A percentile compares a stretch with the other conserved stretches of the same genome.
Evolutionary conservation across 1,140 invertebrate species (phyloP).

Genomic region (Planococcus citri): DNA sequence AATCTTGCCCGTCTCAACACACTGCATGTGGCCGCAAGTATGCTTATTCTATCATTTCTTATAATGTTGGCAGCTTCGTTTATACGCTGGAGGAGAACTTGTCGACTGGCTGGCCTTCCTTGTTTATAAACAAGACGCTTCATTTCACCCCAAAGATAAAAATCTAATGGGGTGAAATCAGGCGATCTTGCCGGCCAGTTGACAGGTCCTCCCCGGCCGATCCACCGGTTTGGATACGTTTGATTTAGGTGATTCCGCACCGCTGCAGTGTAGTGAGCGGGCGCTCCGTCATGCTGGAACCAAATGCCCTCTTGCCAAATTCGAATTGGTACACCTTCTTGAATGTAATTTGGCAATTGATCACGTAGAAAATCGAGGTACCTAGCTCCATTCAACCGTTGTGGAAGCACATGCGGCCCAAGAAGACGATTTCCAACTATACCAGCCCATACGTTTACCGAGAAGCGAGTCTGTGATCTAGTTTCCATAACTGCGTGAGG

Average conservation of each 20-base stretch:
- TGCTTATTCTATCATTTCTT: too few relatives aligned
- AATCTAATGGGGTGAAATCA: constrained; percentile 35
- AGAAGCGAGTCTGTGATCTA: not conserved
- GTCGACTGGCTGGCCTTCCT: constrained; percentile 8
- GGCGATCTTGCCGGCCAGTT: constrained; percentile 35
- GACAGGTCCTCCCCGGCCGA: constrained; percentile 34
- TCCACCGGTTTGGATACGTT: constrained; percentile 33
- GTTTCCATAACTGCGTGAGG: not conserved
- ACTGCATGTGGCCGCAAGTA: too few relatives aligned
- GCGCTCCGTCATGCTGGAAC: constrained; percentile 36
- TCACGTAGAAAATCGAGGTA: constrained; percentile 29
- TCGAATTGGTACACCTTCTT: not conserved
- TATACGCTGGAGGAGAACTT: too few relatives aligned
- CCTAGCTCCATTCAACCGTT: constrained; percentile 27
- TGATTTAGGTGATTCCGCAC: constrained; percentile 32
- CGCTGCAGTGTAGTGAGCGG: constrained; percentile 30
- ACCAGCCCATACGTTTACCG: not conserved
- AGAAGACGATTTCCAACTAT: constrained; percentile 28
- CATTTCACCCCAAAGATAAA: constrained; percentile 35
- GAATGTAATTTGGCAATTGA: constrained; percentile 22
- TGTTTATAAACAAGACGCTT: constrained; percentile 32
- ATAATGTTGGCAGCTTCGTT: too few relatives aligned
- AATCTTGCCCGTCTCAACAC: too few relatives aligned
- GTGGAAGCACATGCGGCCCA: constrained; percentile 31
- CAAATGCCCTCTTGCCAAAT: not conserved